Base-by-base conservation (phyloP, 1,140 invertebrate species). In the Tetraneura akinire region DNA sequence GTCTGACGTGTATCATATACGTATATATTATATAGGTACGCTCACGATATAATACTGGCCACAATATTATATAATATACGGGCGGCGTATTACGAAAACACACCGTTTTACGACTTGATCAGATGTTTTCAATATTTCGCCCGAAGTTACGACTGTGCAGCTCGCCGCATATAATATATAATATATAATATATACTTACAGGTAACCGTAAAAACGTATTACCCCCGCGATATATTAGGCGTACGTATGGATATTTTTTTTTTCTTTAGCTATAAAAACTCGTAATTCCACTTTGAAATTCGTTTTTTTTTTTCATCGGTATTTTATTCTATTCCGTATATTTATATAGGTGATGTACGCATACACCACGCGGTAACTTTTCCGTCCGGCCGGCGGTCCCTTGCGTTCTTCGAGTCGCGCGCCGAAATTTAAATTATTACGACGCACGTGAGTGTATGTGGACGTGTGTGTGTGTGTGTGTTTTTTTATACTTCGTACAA, bases 81-180 rank as follows among this genome's bases (percentile, higher is more conserved):
- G 3, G 32, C 49, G 73, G 32, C 32, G 73, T 76, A 76, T 76
- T 76, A 76, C 32, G 73, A 37, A 47, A 76, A 76, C 49, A 37
- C 73, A 57, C 32, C 51, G n/a, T 55, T 76, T 76, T 76, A 76
- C 73, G 73, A 76, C 73, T 76, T 76, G 29, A 76, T 76, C 73
- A 76, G 73, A 76, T 76, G 73, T 57, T 37, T 73, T 76, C 73
- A 76, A 76, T 76, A 76, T 76, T 76, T n/a, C 51, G 26, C 37
- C 53, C 32, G 51, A 76, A n/a, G 73, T 76, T 76, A 76, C 51
- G 73, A 76, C 73, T n/a, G 11, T 66, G n/a, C n/a, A n/a, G n/a
- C n/a, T n/a, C n/a, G n/a, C n/a, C n/a, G n/a, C n/a, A n/a, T n/a
- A n/a, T n/a, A n/a, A n/a, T n/a, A n/a, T n/a, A n/a, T n/a, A n/a